Evolutionary conservation across 2,888 invertebrate species (phyloP).

Genomic region (Gasteruption jaculator): DNA sequence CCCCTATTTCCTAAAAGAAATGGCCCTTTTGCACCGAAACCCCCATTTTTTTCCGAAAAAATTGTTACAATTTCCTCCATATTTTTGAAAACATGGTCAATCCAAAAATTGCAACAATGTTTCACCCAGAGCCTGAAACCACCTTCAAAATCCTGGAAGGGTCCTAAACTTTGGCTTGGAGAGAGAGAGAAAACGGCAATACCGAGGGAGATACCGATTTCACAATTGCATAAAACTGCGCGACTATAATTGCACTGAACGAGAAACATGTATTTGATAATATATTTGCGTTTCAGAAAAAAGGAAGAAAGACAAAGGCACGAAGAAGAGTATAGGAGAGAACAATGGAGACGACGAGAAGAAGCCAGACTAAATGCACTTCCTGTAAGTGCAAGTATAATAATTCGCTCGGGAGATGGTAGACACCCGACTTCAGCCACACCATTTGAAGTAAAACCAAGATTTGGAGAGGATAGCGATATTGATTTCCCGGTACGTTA

Average conservation of each 20-base stretch:
- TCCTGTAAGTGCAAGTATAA: conserved; percentile 39
- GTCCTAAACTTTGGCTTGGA: conserved; percentile 11
- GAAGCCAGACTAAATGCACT: conserved; percentile 32
- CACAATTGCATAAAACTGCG: not conserved
- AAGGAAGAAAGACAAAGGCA: conserved; percentile 18
- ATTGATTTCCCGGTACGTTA: conserved; percentile 38
- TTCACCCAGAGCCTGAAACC: no score
- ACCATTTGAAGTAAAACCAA: conserved; percentile 17
- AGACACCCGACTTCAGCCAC: conserved; percentile 10
- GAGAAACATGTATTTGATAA: no score
- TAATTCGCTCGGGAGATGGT: conserved; percentile 27
- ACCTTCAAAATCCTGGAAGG: no score
- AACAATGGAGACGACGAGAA: conserved; percentile 26
- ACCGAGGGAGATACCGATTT: conserved; percentile 17
- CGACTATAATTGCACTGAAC: no score
- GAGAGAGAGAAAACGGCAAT: conserved; percentile 22
- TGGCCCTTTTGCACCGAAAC: no score
- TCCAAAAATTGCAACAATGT: no score
- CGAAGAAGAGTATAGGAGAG: conserved; percentile 14
- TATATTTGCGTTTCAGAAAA: no score
- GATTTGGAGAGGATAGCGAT: conserved; percentile 24
- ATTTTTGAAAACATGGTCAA: no score
- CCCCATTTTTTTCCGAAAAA: no score
- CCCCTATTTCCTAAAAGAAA: no score
- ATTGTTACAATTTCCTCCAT: no score